Percentiles rank a stretch among this genome's conserved stretches.
These are phyloP conservation scores for Rosalia funebris DNA, from an alignment of 2,888 invertebrate genomes.

Conservation along the genomic window DNA sequence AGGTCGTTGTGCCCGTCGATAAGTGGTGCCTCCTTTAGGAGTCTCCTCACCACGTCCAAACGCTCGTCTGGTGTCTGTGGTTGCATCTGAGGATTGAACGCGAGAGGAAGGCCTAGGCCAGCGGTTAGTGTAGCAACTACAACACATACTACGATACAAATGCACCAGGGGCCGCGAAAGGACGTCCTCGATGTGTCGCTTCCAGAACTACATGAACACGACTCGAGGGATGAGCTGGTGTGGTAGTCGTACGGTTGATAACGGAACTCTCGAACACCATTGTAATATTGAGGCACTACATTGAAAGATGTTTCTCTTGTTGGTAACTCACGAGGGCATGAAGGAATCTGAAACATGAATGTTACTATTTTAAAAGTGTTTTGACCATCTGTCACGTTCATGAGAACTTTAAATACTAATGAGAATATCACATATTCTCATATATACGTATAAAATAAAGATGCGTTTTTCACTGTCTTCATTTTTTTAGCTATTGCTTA, in stretches of 20 bases:
- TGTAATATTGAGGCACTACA: slow-evolving; percentile 55
- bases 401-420: no score
- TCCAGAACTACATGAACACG: slow-evolving; percentile 63
- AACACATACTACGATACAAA: slow-evolving; percentile 70
- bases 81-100: slow-evolving; percentile 53
- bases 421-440: no score
- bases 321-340: slow-evolving; percentile 58
- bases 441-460: no score
- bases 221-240: slow-evolving; percentile 51
- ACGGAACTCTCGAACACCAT: slow-evolving; percentile 50
- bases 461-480: no score
- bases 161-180: slow-evolving; percentile 65
- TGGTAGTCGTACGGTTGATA: slow-evolving; percentile 52
- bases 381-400: no score
- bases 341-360: slow-evolving; percentile 53
- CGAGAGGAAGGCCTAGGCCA: slow-evolving; percentile 69
- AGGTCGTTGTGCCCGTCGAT: slow-evolving; percentile 88
- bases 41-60: slow-evolving; percentile 70
- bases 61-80: slow-evolving; percentile 67
- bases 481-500: no score
- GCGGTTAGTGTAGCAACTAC: slow-evolving; percentile 70
- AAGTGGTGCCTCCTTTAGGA: slow-evolving; percentile 75
- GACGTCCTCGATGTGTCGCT: slow-evolving; percentile 68
- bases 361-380: slow-evolving; percentile 6
- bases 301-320: slow-evolving; percentile 58